phyloP scores from a whole-genome alignment of 2,797 vertebrate species.

The Pelobates cultripes region DNA sequence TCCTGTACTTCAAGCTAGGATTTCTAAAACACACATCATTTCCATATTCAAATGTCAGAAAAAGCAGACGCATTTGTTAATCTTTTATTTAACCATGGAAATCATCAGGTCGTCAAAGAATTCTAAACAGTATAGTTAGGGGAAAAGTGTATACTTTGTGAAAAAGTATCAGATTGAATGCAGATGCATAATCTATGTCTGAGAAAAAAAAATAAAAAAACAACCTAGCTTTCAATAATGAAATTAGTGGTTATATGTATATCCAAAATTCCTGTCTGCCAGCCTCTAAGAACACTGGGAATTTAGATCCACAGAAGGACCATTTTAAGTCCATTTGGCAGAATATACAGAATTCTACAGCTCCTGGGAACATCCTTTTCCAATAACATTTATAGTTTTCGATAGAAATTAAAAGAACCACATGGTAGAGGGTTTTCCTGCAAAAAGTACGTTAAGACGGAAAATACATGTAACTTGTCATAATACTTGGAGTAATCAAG shows the following conservation, averaged over 20 bases:
- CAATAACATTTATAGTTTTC: constrained; percentile 83
- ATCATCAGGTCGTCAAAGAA: constrained; percentile 21
- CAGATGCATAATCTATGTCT: constrained; percentile 71
- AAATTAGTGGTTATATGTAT: constrained; percentile 83
- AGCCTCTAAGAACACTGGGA: constrained; percentile 77
- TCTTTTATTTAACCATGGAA: background rate
- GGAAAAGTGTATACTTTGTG: constrained; percentile 73
- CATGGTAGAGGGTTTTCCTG: constrained; percentile 86
- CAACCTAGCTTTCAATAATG: constrained; percentile 86
- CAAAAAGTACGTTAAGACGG: constrained; percentile 79
- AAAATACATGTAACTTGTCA: constrained; percentile 94
- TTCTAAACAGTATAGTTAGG: constrained; percentile 61
- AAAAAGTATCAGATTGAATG: constrained; percentile 72
- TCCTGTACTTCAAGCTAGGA: background rate
- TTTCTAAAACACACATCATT: background rate
- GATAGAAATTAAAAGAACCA: constrained; percentile 81
- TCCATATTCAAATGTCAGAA: background rate
- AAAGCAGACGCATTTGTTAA: constrained; percentile 4
- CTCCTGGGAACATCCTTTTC: constrained; percentile 83
- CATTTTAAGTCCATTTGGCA: constrained; percentile 83
- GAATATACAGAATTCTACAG: constrained; percentile 75
- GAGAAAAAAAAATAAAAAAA: constrained; percentile 69
- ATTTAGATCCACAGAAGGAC: constrained; percentile 79
- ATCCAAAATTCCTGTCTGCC: constrained; percentile 79
- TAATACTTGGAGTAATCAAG: constrained; percentile 87